Conservation (phyloP, 2,888 invertebrate species). For the Luperina testacea region DNA sequence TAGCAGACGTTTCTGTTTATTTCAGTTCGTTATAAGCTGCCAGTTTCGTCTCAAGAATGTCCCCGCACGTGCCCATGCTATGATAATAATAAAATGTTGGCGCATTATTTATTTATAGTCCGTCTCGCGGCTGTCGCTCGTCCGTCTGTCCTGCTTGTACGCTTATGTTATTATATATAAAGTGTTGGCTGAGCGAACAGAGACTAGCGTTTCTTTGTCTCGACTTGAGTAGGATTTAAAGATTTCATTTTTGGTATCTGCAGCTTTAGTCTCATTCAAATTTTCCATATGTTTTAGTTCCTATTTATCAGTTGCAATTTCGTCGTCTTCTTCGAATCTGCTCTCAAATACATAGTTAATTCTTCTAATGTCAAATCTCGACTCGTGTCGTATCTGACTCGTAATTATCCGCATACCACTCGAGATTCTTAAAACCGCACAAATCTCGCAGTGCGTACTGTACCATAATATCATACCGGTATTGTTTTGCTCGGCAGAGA, state of each 20-base stretch:
- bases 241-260: conserved; percentile 11
- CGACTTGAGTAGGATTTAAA: conserved; percentile 17
- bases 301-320: not conserved
- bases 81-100: conserved; percentile 90
- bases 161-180: conserved; percentile 80
- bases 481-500: conserved; percentile 88
- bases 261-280: not conserved
- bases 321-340: not conserved
- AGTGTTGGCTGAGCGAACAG: conserved; percentile 67
- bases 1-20: conserved; percentile 74
- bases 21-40: conserved; percentile 80
- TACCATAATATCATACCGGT: conserved; percentile 87
- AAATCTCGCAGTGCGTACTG: conserved; percentile 75
- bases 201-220: conserved; percentile 66
- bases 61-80: conserved; percentile 87
- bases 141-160: conserved; percentile 84
- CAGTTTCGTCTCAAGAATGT: conserved; percentile 84
- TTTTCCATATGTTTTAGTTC: not conserved
- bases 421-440: conserved; percentile 68
- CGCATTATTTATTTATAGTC: conserved; percentile 90
- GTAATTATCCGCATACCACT: conserved; percentile 63
- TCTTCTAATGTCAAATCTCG: conserved; percentile 37
- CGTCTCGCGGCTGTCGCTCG: conserved; percentile 89
- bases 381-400: conserved; percentile 45
- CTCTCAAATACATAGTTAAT: not conserved